Base-by-base conservation (phyloP, 2,113 vertebrate species). In the Montifringilla adamsi region DNA sequence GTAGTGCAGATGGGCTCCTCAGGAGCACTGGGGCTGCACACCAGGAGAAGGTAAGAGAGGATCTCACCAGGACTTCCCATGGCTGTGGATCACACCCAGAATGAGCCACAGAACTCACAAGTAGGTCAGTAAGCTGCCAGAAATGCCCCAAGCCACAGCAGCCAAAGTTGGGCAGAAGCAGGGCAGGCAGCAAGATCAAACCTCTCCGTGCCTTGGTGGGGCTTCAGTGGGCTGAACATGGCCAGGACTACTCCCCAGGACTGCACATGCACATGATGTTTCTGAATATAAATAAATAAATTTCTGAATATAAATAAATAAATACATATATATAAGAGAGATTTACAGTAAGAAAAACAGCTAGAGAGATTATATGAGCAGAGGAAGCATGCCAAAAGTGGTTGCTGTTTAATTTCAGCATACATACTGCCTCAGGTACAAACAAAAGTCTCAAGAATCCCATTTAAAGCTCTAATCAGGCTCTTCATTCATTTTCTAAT, bases 351-450 rank as follows among this genome's bases (percentile, higher is more conserved):
- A 81, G 79, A 74, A 94, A 95, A 95, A 28, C 62, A 90, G 84
- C 92, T 68, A 74, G 64, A 84, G 56, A 91, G 88, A 96, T 95
- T 94, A 88, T 90, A 64, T 35, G 90, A 96, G 82, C n/a, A 78
- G 69, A 90, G 79, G 64, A 94, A 95, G 60, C 50, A 90, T 86
- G 90, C 93, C 90, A 96, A 81, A 93, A 90, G 52, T 92, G 79
- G 85, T 78, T 96, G 88, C 85, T 95, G 90, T 94, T 97, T 95
- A 81, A 95, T 95, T 96, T 96, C 95, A 92, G 92, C 88, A 63
- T 84, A 92, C 79, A 72, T 56, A 93, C 90, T 88, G 93, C 92
- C 92, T 96, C 85, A 95, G 96, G 92, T 96, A 96, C 92, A 97
- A 96, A 97, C 88, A 96, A 64, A 95, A 93, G 88, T 90, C 83